phyloP scores from a whole-genome alignment of 2,888 invertebrate genomes.

The Watsonalla binaria region DNA sequence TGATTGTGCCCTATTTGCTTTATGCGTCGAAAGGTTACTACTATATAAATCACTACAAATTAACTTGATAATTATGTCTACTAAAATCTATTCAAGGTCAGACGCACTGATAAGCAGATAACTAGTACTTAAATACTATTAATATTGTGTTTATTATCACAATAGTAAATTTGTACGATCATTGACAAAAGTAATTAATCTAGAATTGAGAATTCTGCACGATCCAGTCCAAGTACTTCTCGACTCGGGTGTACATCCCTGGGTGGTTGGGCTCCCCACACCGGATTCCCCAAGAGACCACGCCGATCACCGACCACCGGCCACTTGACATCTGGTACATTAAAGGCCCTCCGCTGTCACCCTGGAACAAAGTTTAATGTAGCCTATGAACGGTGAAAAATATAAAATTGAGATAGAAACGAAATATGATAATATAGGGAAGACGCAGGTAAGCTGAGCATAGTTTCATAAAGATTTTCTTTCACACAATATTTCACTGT shows the following conservation, averaged over 20 bases:
- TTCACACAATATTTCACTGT: no score
- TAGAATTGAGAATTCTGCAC: conserved; percentile 73
- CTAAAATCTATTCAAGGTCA: neutral
- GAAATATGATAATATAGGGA: no score
- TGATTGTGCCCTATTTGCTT: no score
- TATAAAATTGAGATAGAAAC: no score
- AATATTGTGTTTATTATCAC: neutral
- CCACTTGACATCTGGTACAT: conserved; percentile 85
- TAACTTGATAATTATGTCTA: no score
- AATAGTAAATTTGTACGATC: conserved; percentile 4
- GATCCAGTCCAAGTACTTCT: conserved; percentile 85
- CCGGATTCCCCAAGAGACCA: conserved; percentile 92
- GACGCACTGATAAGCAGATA: neutral
- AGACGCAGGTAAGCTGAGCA: neutral
- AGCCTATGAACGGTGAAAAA: no score
- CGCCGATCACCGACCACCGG: conserved; percentile 87
- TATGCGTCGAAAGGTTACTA: no score
- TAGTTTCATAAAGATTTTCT: no score
- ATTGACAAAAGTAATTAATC: conserved; percentile 5
- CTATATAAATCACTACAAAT: no score
- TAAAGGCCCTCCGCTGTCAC: conserved; percentile 91
- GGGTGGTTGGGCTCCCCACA: conserved; percentile 88
- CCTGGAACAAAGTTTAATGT: no score
- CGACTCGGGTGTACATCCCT: conserved; percentile 88
- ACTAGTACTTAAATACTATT: neutral